Conservation (phyloP, 1,140 invertebrate genomes). For the Orius laevigatus region DNA sequence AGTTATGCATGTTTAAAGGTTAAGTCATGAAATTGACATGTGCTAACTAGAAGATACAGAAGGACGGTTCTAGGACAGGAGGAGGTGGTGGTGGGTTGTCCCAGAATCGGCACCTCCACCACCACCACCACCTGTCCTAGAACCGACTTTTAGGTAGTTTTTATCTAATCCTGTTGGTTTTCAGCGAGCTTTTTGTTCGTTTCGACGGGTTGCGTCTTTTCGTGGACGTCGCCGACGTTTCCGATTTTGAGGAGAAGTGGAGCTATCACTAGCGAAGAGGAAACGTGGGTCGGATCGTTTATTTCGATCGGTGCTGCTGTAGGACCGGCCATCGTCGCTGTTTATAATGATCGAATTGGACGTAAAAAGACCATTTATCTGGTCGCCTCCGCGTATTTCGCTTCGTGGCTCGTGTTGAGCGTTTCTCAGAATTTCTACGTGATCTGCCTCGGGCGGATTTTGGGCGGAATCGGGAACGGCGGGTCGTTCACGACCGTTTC, state of each 20-base stretch:
- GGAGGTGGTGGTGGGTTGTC: no score
- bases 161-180: no score
- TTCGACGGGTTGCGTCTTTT: neutral
- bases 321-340: neutral
- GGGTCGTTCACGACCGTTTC: slow-evolving; percentile 1
- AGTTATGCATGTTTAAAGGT: no score
- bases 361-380: slow-evolving; percentile 1
- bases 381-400: neutral
- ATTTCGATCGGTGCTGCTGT: neutral
- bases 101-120: no score
- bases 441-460: slow-evolving; percentile 3
- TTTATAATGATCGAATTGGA: neutral
- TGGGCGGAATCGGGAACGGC: slow-evolving; percentile 4
- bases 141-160: no score
- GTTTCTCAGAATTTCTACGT: neutral
- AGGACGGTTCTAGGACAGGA: no score
- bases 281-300: slow-evolving; percentile 6
- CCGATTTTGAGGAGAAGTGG: neutral
- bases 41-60: no score
- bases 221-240: slow-evolving; percentile 11
- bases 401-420: slow-evolving; percentile 5
- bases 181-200: slow-evolving; percentile 8
- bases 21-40: no score
- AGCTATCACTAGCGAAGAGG: neutral
- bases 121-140: no score